These are phyloP conservation scores for Penaeus indicus DNA, from an alignment of 1,140 invertebrate species.

Conservation along the genomic window DNA sequence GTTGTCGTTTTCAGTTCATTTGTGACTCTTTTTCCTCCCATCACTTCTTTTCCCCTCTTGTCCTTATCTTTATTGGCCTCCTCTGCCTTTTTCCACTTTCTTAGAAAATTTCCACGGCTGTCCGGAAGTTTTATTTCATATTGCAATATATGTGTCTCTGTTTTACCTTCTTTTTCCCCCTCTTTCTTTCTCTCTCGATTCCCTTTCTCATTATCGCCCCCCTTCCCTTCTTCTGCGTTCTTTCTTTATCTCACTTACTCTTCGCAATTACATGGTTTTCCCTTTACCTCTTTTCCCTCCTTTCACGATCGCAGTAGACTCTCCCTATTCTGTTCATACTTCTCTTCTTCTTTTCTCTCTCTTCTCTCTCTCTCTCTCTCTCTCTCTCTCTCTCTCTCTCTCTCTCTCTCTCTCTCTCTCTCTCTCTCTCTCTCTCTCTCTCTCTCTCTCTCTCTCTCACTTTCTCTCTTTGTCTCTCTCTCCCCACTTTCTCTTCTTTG, in stretches of 20 bases:
- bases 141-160: no score
- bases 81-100: background rate
- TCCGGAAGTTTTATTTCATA: background rate
- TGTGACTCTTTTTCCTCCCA: background rate
- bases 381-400: background rate
- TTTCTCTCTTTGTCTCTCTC: background rate
- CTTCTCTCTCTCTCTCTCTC: slow-evolving; percentile 19
- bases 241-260: no score
- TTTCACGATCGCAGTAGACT: no score
- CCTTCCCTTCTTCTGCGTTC: no score
- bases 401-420: slow-evolving; percentile 18
- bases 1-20: no score
- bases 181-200: background rate
- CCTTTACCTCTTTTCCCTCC: no score
- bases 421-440: slow-evolving; percentile 29
- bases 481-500: background rate
- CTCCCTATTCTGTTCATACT: background rate
- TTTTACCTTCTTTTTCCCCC: background rate
- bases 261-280: no score
- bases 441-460: background rate
- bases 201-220: background rate
- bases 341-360: background rate
- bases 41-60: background rate
- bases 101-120: background rate
- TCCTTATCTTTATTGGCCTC: background rate